Evolutionary conservation across 2,113 vertebrate genomes (phyloP).

Genomic region (Anthoscopus minutus): DNA sequence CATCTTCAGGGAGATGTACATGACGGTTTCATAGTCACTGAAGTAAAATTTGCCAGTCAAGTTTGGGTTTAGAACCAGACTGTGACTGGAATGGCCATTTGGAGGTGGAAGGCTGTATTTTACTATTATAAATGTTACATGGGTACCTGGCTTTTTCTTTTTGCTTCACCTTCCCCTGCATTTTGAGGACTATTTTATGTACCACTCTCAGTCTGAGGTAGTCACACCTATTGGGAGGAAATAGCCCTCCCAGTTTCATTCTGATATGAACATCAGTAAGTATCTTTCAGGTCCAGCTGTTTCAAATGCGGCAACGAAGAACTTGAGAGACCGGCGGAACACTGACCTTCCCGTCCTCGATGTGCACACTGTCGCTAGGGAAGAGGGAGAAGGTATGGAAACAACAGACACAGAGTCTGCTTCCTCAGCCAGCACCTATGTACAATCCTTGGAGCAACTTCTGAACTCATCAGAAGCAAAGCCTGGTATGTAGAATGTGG

Average conservation of each 20-base stretch:
- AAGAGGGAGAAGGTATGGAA: conserved; percentile 97
- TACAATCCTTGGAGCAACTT: conserved; percentile 90
- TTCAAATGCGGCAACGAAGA: conserved; percentile 73
- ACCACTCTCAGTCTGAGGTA: not conserved
- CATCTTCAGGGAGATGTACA: not conserved
- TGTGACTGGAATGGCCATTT: not conserved
- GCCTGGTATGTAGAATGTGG: conserved; percentile 70
- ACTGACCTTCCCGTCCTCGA: conserved; percentile 79
- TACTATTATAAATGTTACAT: not conserved
- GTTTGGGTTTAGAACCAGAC: not conserved
- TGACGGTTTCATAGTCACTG: not conserved
- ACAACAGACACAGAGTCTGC: conserved; percentile 83
- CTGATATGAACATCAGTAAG: not conserved
- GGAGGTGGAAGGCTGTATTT: not conserved
- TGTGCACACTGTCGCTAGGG: conserved; percentile 81
- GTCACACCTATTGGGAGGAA: not conserved
- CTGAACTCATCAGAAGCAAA: conserved; percentile 83
- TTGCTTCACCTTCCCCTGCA: not conserved
- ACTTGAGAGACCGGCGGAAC: conserved; percentile 73
- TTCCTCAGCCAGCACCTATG: conserved; percentile 73
- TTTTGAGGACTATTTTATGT: not conserved
- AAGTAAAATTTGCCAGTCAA: not conserved
- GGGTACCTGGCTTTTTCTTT: not conserved
- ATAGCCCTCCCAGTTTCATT: not conserved
- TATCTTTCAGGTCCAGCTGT: conserved; percentile 66